These are phyloP conservation scores for Polypedilum pembai DNA, from an alignment of 1,140 invertebrate species.

Conservation along the genomic window DNA sequence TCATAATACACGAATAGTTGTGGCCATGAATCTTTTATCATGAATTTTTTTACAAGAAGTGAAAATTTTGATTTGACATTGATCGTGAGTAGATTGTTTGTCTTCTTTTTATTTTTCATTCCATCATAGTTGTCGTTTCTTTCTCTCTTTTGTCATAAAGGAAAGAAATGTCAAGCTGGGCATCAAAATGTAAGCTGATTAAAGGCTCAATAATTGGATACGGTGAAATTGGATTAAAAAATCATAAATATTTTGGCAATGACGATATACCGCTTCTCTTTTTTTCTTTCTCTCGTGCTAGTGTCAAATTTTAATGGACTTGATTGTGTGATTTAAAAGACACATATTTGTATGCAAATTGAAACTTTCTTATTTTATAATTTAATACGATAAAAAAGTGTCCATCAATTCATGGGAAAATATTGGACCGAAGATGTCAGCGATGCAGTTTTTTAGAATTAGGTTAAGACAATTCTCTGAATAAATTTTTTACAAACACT, in stretches of 20 bases:
- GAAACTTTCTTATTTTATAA: no score
- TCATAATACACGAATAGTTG: neutral
- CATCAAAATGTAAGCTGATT: constrained; percentile 17
- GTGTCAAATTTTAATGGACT: constrained; percentile 5
- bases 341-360: neutral
- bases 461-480: no score
- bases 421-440: no score
- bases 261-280: neutral
- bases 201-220: neutral
- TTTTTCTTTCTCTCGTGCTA: neutral
- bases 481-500: no score
- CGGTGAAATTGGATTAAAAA: constrained; percentile 17
- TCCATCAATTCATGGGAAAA: no score
- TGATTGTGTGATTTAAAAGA: neutral
- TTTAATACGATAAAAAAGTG: no score
- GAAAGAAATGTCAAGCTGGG: neutral
- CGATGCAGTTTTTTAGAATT: no score
- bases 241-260: constrained; percentile 19
- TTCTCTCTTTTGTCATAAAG: neutral
- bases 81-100: neutral
- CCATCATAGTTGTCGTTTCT: no score
- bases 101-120: no score
- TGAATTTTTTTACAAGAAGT: neutral
- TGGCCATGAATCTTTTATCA: constrained; percentile 11
- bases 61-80: constrained; percentile 9